Conservation (phyloP, 2,797 vertebrate species). For the Muscicapa striata region DNA sequence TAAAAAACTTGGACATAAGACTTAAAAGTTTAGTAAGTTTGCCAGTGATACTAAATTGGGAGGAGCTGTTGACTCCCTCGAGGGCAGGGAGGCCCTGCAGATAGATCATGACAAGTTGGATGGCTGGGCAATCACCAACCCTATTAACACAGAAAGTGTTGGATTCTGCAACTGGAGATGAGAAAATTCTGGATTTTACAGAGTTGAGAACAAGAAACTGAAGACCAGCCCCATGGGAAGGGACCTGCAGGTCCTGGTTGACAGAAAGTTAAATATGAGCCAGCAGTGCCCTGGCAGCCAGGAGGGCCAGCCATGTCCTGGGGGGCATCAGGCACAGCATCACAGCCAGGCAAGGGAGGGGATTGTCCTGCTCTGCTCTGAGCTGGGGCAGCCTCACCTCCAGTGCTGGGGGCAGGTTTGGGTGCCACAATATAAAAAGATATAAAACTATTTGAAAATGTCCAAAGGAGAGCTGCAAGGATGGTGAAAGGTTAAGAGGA, state of each 20-base stretch:
- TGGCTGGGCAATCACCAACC: background rate
- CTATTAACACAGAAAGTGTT: background rate
- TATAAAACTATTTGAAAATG: background rate
- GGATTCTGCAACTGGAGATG: background rate
- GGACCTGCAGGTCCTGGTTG: fast-evolving
- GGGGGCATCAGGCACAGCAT: background rate
- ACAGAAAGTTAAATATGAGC: fast-evolving
- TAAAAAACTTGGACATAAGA: background rate
- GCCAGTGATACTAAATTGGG: background rate
- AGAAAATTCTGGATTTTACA: background rate
- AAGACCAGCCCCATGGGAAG: fast-evolving
- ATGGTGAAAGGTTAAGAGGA: no score
- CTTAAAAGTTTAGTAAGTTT: background rate
- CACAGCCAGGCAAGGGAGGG: fast-evolving
- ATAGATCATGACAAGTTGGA: background rate
- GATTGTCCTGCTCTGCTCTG: background rate
- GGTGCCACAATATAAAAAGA: background rate
- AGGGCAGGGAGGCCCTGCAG: background rate
- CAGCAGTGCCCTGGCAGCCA: background rate
- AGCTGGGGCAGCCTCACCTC: no score
- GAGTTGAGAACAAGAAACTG: fast-evolving
- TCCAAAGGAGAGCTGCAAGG: background rate
- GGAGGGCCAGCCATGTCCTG: fast-evolving
- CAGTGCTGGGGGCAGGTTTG: fast-evolving
- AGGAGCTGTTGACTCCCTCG: fast-evolving